phyloP scores from a whole-genome alignment of 1,140 invertebrate species.

The Theocolax elegans region DNA sequence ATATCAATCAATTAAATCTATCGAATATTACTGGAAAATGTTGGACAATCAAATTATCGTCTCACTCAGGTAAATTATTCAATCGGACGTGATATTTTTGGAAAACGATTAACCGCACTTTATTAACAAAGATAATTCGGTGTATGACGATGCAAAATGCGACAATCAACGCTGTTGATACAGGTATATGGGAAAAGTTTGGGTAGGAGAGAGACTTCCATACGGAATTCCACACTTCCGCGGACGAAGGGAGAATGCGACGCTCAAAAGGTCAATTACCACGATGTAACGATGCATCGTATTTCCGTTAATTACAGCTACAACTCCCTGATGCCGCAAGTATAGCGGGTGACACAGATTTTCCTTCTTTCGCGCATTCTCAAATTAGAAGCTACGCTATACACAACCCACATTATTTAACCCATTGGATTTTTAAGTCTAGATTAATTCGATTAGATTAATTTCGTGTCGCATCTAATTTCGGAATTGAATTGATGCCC shows the following conservation, averaged over 20 bases:
- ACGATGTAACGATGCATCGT: neutral
- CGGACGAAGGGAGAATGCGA: neutral
- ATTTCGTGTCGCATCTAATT: neutral
- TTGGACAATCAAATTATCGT: too few species aligned
- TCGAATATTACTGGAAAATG: too few species aligned
- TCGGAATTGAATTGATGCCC: neutral
- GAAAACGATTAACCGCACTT: too few species aligned
- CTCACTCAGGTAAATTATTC: too few species aligned
- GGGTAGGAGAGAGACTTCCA: neutral
- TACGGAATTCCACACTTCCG: neutral
- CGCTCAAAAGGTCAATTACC: constrained; percentile 12
- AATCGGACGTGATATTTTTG: too few species aligned
- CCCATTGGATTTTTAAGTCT: too few species aligned
- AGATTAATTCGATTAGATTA: neutral
- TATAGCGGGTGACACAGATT: neutral
- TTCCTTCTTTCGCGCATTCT: neutral
- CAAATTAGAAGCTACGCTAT: too few species aligned
- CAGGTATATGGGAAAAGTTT: neutral
- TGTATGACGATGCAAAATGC: too few species aligned
- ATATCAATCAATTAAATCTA: too few species aligned
- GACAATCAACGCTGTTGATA: constrained; percentile 10
- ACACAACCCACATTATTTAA: too few species aligned
- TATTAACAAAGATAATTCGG: too few species aligned
- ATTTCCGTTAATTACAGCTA: constrained; percentile 11
- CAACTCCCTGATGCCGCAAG: neutral